phyloP scores from a whole-genome alignment of 2,888 invertebrate species.

The Aporophyla lueneburgensis region DNA sequence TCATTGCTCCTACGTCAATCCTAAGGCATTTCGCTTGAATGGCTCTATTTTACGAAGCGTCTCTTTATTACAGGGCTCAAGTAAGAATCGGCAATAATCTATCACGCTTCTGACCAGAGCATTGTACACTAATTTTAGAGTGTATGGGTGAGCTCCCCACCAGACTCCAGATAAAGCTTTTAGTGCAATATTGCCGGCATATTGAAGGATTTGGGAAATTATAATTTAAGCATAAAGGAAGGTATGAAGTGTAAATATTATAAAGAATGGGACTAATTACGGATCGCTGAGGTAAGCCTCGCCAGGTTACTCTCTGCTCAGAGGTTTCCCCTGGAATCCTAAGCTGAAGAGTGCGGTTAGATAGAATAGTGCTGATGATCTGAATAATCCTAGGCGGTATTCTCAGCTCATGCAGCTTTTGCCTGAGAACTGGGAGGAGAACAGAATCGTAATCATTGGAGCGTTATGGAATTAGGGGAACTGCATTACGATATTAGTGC shows the following conservation, averaged over 20 bases:
- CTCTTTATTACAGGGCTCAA: no score
- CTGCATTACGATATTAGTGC: no score
- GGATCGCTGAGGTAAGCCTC: background rate
- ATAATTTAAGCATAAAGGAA: background rate
- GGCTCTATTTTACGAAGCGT: no score
- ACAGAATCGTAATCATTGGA: no score
- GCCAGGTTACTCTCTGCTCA: background rate
- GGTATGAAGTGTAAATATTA: background rate
- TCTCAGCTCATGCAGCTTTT: background rate
- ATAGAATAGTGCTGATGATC: background rate
- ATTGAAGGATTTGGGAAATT: background rate
- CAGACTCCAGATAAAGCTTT: background rate
- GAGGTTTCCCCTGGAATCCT: background rate
- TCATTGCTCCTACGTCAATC: no score
- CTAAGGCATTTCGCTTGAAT: no score
- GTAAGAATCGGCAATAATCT: no score
- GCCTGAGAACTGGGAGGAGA: no score
- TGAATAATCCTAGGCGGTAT: background rate
- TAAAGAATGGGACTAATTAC: background rate
- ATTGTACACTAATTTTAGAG: background rate
- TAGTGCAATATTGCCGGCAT: background rate
- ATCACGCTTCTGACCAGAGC: no score
- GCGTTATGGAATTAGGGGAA: no score
- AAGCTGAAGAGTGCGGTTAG: background rate
- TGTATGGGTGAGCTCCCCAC: background rate